Conservation (phyloP, 2,113 vertebrate species). For the Trematomus loennbergii region DNA sequence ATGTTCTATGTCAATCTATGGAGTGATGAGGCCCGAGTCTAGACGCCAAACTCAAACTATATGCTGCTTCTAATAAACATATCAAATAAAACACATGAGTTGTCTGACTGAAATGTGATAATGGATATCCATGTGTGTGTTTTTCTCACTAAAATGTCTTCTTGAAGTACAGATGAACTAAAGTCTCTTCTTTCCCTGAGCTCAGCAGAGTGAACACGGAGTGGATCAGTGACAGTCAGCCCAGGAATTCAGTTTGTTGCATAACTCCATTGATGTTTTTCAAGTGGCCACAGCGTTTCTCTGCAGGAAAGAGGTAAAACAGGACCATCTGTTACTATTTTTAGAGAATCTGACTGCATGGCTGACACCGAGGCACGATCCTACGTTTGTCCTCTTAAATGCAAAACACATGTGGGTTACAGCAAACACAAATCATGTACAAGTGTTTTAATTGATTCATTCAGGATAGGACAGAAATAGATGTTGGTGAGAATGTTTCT, state of each 20-base stretch:
- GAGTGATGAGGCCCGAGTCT: too few species aligned
- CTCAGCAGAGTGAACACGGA: conserved; percentile 3
- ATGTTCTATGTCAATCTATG: too few species aligned
- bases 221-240: conserved; percentile 30
- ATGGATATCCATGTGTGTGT: too few species aligned
- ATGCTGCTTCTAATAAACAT: too few species aligned
- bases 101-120: too few species aligned
- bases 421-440: conserved; percentile 27
- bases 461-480: conserved; percentile 13
- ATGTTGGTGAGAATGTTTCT: not conserved
- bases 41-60: too few species aligned
- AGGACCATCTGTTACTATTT: conserved; percentile 75
- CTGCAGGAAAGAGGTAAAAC: conserved; percentile 57
- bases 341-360: conserved; percentile 47
- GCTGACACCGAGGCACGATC: conserved; percentile 23
- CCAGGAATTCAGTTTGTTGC: conserved; percentile 59
- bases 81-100: too few species aligned
- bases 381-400: conserved; percentile 52
- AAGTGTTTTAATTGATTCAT: not conserved
- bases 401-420: conserved; percentile 61
- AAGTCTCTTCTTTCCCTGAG: not conserved
- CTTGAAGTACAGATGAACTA: not conserved
- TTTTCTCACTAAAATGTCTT: not conserved
- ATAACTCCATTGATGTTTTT: conserved; percentile 65
- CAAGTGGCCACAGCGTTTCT: conserved; percentile 42